phyloP scores from a whole-genome alignment of 2,797 vertebrate species.

The Crypturellus tataupa region DNA sequence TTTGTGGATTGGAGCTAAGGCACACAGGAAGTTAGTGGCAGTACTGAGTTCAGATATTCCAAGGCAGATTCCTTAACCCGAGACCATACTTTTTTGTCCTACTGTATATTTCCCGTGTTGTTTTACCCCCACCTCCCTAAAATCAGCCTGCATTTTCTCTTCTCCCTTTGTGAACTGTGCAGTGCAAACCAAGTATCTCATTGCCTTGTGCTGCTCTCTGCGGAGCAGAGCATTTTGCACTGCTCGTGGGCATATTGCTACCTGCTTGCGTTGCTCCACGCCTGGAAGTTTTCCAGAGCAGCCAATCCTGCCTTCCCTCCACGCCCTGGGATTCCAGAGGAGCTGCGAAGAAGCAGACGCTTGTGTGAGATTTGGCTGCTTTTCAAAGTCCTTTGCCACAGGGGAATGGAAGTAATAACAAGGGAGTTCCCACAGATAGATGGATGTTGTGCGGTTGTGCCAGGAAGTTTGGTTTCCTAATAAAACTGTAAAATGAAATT shows the following conservation, averaged over 20 bases:
- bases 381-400: conserved; percentile 24
- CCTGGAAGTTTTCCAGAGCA: conserved; percentile 14
- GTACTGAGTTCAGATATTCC: not conserved
- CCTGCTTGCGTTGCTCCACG: not conserved
- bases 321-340: conserved; percentile 23
- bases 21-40: not conserved
- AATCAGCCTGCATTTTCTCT: not conserved
- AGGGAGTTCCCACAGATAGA: conserved; percentile 61
- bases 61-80: not conserved
- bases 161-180: not conserved
- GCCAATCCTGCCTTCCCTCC: conserved; percentile 22
- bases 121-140: not conserved
- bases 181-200: not conserved
- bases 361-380: conserved; percentile 60
- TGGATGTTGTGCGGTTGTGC: conserved; percentile 24
- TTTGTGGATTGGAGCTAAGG: not conserved
- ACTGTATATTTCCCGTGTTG: not conserved
- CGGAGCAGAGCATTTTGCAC: not conserved
- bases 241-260: not conserved
- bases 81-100: not conserved
- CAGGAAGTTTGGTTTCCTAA: conserved; percentile 51
- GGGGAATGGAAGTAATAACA: conserved; percentile 47
- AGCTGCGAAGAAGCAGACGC: conserved; percentile 35
- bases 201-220: accelerated
- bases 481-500: conserved; percentile 7